Evolutionary conservation across 2,113 vertebrate genomes (phyloP), one percentile per base, ranked within the genome.

Genomic region (Rhinopomastus cyanomelas): DNA sequence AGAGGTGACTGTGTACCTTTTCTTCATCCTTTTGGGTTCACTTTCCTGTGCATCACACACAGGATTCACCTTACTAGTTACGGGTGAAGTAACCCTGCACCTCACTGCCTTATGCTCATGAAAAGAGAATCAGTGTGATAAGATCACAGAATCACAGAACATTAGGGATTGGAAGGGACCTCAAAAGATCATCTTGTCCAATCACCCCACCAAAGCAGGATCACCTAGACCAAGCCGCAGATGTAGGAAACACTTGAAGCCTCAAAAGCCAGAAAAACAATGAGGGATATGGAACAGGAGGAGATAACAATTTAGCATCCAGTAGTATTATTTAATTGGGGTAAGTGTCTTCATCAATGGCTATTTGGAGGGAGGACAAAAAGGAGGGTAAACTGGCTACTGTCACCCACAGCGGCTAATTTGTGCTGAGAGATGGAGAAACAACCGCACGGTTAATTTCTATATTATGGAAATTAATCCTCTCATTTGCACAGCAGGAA

Each of bases 381-480:
- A 94, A 81, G 67, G 60, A 66, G 49, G 13, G 32, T 55, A 53
- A 77, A 61, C 22, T 46, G 36, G 57, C 30, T 78, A 44, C 81
- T 81, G 49, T 44, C 72, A 81, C 34, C 42, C 37, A 52, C 55
- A 73, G 85, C 65, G 74, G 72, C 37, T 44, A 42, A 84, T 87
- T 77, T 71, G 34, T 62, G 56, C 78, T 64, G 56, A 76, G 55
- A 88, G 55, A 79, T 16, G 59, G 65, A 78, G 78, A 46, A 74
- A 71, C 62, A 82, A 82, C 55, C 39, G 9, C 18, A 17, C 48
- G 85, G 52, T 36, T 94, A 91, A 95, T 92, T 92, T 96, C 62
- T 90, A 12, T 68, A 74, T 79, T 87, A 87, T 83, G 78, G 53
- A 95, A 56, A 89, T 79, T 88, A 85, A 95, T 94, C 89, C 57